These are phyloP conservation scores for Triplophysa dalaica DNA, from an alignment of 2,113 vertebrate genomes.

Conservation along the genomic window DNA sequence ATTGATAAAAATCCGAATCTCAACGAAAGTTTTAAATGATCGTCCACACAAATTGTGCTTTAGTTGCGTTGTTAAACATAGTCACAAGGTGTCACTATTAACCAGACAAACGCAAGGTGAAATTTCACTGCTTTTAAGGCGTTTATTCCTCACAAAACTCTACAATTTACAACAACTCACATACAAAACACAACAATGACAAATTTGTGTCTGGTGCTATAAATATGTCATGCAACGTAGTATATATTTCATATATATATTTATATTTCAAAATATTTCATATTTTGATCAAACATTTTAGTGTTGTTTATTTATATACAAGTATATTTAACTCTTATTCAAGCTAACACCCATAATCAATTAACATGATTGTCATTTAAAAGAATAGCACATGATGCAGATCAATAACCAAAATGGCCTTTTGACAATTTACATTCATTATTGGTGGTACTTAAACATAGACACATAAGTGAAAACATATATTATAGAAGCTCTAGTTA, in stretches of 20 bases:
- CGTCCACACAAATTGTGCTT: not conserved
- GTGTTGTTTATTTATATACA: too few species aligned
- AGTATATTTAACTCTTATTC: too few species aligned
- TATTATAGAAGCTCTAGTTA: not conserved
- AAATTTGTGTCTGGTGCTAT: not conserved
- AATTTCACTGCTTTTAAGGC: not conserved
- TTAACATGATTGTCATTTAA: not conserved
- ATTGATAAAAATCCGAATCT: not conserved
- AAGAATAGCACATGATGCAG: not conserved
- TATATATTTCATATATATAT: too few species aligned
- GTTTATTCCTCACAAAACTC: not conserved
- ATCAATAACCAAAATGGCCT: not conserved
- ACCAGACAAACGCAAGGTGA: not conserved
- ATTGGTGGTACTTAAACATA: not conserved
- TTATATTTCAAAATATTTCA: too few species aligned
- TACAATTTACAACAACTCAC: not conserved
- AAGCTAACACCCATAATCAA: not conserved
- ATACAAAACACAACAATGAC: not conserved
- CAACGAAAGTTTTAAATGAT: not conserved
- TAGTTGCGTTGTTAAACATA: slow-evolving; percentile 1
- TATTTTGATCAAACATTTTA: too few species aligned
- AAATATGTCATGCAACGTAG: too few species aligned
- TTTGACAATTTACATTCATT: not conserved
- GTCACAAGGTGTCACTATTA: slow-evolving; percentile 37
- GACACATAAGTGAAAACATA: not conserved